Base-by-base conservation (phyloP, 1,140 invertebrate genomes). In the Rhyacophila brunnea region DNA sequence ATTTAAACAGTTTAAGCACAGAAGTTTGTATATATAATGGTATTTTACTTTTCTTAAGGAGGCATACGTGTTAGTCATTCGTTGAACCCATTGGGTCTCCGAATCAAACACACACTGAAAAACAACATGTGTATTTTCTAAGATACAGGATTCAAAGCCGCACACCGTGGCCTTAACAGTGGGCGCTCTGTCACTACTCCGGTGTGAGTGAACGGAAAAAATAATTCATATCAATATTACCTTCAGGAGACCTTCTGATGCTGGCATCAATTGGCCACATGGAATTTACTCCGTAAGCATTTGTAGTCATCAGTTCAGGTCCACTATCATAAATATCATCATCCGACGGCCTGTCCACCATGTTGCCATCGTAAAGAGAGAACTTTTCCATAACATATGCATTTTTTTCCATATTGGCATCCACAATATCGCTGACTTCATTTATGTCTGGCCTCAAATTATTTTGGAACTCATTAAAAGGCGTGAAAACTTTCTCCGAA, bases 201-300 rank as follows among this genome's bases (percentile, higher is more conserved):
- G n/a, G n/a, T n/a, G n/a, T n/a, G n/a, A n/a, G n/a, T n/a, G n/a
- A n/a, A n/a, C n/a, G n/a, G n/a, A n/a, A n/a, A n/a, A n/a, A n/a
- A n/a, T n/a, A n/a, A n/a, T n/a, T n/a, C n/a, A n/a, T n/a, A n/a
- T n/a, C n/a, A n/a, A n/a, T 18, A 20, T 40, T 36, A 60, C 76
- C 77, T 76, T 79, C 77, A n/a, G 77, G 77, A 15, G 77, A 80
- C 65, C 77, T 70, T 58, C 78, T 71, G 1, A 71, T 68, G 50
- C 72, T 75, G 0, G 71, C 70, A 51, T 78, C 77, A 2, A 71
- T 69, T 13, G 71, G 69, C 78, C 76, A 80, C 34, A 50, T 51
- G 11, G 60, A 51, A 6, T 40, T 47, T 6, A 47, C 57, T 54
- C 48, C 46, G 42, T 56, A 55, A 34, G 40, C 35, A 23, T 15